Evolutionary conservation across 2,797 vertebrate species (phyloP).

Genomic region (Triplophysa yarkandensis): DNA sequence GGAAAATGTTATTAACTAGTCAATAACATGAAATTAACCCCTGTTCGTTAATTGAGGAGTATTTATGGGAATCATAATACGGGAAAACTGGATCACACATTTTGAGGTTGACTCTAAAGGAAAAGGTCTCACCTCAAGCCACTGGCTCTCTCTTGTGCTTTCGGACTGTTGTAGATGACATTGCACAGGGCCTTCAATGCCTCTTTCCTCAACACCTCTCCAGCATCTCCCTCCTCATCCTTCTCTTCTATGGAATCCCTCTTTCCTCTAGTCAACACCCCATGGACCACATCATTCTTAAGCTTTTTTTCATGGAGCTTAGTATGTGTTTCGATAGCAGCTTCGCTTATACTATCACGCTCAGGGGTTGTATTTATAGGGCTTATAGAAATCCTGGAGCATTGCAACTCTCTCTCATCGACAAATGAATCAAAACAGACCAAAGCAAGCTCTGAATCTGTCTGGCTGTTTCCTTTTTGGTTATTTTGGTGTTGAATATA

Average conservation of each 20-base stretch:
- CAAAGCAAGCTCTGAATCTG: not conserved
- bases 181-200: constrained; percentile 81
- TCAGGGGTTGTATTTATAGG: constrained; percentile 13
- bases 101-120: not conserved
- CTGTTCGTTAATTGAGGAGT: too few species aligned
- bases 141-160: constrained; percentile 78
- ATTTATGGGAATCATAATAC: not conserved
- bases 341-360: not conserved
- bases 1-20: not conserved
- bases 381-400: not conserved
- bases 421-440: not conserved
- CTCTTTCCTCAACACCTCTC: constrained; percentile 72
- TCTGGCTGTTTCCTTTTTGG: not conserved
- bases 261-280: constrained; percentile 51
- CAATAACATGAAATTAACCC: not conserved
- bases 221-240: constrained; percentile 60
- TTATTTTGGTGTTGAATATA: not conserved
- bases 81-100: not conserved
- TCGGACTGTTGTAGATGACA: constrained; percentile 80
- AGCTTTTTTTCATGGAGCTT: constrained; percentile 44
- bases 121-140: constrained; percentile 66
- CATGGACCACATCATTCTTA: constrained; percentile 11
- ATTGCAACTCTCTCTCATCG: constrained; percentile 10
- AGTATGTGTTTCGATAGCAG: constrained; percentile 2
- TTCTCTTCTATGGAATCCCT: constrained; percentile 41